Evolutionary conservation across 2,797 vertebrate genomes (phyloP), one percentile per base, ranked within the genome.

Genomic region (Luscinia luscinia): DNA sequence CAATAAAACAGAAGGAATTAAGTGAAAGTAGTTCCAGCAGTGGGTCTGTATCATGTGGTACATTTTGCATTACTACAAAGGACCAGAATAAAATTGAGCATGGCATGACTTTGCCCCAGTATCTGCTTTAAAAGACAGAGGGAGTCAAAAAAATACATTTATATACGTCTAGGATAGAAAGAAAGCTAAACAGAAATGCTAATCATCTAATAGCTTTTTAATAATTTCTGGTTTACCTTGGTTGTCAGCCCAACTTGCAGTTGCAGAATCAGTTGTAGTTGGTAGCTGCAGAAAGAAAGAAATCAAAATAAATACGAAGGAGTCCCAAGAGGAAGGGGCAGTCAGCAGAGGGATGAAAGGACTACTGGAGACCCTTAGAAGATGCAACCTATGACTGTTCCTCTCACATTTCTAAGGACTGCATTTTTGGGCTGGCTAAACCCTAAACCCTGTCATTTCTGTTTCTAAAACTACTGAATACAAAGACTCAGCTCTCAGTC

Each of bases 331-430:
- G 58, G 61, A 84, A 58, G 15, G 4, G 4, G 3, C 15, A 72
- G 27, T 26, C 62, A 46, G 32, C 1, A 3, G 26, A 49, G 30
- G 32, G 12, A 77, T 21, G 9, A 4, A 85, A 89, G 12, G 16
- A 7, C 15, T 61, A 3, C 5, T 17, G 54, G 62, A 88, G 32
- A 75, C 11, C 11, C 36, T 52, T 38, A 55, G 21, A 90, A 61
- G 5, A 12, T 6, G n/a, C 0, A 11, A 58, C 21, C 20, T 86
- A 0, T 13, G 9, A 45, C 27, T 40, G 8, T 48, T 92, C 13
- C 20, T 87, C 22, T 72, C 62, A 76, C 16, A 40, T 58, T 75
- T 87, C 22, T 52, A 38, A 59, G 8, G 32, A 12, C 28, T 87
- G 12, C 7, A 38, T 30, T 30, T 86, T 84, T 61, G 16, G 10